These are phyloP conservation scores for Troides aeacus DNA, from an alignment of 2,888 invertebrate genomes.

Conservation along the genomic window DNA sequence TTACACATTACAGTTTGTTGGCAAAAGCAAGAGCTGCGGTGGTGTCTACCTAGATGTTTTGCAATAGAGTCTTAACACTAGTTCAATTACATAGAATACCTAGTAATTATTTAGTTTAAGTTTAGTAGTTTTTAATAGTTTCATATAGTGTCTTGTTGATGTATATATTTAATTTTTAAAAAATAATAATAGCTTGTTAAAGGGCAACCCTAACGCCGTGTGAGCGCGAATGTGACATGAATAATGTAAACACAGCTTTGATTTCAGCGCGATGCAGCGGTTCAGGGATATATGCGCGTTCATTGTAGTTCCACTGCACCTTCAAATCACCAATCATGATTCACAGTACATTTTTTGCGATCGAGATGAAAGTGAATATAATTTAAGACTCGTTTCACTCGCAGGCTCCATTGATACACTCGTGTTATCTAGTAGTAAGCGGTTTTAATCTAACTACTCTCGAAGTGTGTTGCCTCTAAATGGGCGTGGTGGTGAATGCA, in stretches of 20 bases:
- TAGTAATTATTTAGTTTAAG: too few relatives aligned
- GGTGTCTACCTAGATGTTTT: too few relatives aligned
- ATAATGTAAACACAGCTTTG: conserved; percentile 50
- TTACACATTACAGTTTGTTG: too few relatives aligned
- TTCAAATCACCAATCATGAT: conserved; percentile 31
- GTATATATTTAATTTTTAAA: too few relatives aligned
- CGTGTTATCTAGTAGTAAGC: not conserved
- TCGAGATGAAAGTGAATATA: conserved; percentile 18
- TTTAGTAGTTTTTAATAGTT: too few relatives aligned
- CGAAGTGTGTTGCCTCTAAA: conserved; percentile 5
- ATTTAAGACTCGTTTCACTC: conserved; percentile 3
- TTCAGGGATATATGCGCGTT: conserved; percentile 48
- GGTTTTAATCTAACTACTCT: not conserved
- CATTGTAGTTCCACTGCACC: conserved; percentile 39
- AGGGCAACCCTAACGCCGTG: conserved; percentile 16
- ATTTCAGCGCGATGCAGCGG: conserved; percentile 40
- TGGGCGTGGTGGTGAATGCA: not conserved
- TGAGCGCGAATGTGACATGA: conserved; percentile 41
- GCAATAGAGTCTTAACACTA: too few relatives aligned
- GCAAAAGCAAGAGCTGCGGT: too few relatives aligned
- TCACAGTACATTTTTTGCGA: conserved; percentile 14
- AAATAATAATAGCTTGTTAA: too few relatives aligned
- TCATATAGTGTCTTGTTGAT: too few relatives aligned
- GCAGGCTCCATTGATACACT: not conserved
- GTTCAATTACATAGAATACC: too few relatives aligned